A percentile compares a stretch with the other conserved stretches of the same genome.
Evolutionary conservation across 2,113 vertebrate species (phyloP).

Genomic region (Nannobrachium achirus): DNA sequence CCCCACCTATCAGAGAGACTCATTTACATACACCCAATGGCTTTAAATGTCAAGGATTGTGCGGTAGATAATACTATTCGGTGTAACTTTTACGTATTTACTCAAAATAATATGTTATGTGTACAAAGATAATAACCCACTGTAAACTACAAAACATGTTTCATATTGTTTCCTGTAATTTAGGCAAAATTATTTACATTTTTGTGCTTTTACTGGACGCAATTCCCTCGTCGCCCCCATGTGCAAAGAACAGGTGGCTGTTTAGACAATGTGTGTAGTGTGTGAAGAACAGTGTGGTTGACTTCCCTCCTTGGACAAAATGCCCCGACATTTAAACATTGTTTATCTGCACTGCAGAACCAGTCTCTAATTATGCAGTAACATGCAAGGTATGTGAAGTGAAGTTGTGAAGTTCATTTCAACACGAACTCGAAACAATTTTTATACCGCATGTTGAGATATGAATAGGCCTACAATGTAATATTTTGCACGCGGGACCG

Average conservation of each 20-base stretch:
- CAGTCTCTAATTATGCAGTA: too few species aligned
- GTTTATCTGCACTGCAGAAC: too few species aligned
- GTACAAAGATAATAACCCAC: background rate
- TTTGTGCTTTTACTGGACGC: background rate
- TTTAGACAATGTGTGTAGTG: background rate
- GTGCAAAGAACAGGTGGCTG: constrained; percentile 28
- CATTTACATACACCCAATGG: background rate
- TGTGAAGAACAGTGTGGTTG: too few species aligned
- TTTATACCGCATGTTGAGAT: too few species aligned
- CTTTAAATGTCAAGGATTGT: background rate
- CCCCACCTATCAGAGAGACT: constrained; percentile 24
- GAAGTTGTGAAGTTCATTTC: too few species aligned
- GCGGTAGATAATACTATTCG: background rate
- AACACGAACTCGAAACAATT: too few species aligned
- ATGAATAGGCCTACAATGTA: too few species aligned
- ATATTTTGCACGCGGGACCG: too few species aligned
- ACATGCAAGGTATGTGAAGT: too few species aligned
- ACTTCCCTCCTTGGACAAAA: too few species aligned
- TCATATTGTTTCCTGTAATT: background rate
- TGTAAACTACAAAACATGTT: background rate
- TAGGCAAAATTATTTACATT: background rate
- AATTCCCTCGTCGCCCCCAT: background rate
- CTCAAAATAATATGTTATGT: background rate
- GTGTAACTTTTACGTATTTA: background rate
- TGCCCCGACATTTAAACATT: too few species aligned